phyloP scores from a whole-genome alignment of 1,140 invertebrate genomes.

The Teleogryllus occipitalis region DNA sequence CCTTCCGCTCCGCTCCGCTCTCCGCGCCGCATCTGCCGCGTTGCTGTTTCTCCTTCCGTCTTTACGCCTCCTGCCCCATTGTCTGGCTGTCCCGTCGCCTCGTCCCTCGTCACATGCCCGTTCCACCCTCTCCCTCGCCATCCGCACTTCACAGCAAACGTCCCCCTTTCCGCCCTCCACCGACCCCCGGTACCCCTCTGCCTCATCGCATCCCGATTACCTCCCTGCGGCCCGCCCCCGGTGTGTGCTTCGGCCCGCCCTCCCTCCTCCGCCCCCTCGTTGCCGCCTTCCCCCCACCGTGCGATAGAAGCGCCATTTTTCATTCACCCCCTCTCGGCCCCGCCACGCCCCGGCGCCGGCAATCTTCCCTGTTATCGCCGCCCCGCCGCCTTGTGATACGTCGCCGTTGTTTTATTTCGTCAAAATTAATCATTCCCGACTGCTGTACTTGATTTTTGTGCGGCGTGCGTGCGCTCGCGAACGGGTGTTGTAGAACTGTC shows the following conservation, averaged over 20 bases:
- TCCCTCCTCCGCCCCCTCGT: background rate
- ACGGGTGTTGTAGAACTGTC: background rate
- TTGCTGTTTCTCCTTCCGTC: no score
- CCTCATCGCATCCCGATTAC: background rate
- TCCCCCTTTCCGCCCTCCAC: no score
- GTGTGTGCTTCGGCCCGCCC: background rate
- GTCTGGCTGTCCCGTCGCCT: no score
- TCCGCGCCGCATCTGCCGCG: no score
- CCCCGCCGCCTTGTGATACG: background rate
- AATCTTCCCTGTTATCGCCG: background rate
- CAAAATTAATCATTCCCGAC: background rate
- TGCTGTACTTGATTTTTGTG: background rate
- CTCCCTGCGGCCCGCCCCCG: background rate
- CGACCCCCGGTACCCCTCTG: background rate
- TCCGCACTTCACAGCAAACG: no score
- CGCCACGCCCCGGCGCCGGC: background rate
- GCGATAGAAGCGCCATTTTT: background rate
- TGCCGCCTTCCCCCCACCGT: background rate
- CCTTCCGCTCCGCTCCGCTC: no score
- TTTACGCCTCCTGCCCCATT: no score
- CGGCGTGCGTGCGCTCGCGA: background rate
- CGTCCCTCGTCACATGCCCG: no score
- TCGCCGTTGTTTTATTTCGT: background rate
- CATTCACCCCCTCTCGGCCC: background rate
- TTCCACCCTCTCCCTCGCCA: no score